Conservation (phyloP, 2,888 invertebrate genomes). For the Athalia rosae region DNA sequence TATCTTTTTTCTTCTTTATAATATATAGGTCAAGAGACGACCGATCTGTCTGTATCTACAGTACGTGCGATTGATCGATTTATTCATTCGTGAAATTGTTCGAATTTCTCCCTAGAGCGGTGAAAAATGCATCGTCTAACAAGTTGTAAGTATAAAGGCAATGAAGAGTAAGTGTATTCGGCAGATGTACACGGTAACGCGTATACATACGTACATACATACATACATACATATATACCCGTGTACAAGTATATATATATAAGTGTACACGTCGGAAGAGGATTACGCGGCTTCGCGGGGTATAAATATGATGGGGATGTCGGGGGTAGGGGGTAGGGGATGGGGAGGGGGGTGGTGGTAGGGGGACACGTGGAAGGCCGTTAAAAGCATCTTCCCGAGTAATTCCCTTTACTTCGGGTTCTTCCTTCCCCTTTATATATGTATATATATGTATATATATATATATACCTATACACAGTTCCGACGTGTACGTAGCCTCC, state of each 20-base stretch:
- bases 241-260: background rate
- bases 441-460: too few relatives aligned
- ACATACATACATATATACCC: too few relatives aligned
- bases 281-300: slow-evolving; percentile 63
- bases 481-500: slow-evolving; percentile 46
- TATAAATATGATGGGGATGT: slow-evolving; percentile 65
- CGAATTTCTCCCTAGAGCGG: slow-evolving; percentile 20
- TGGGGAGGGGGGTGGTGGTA: slow-evolving; percentile 65
- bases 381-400: slow-evolving; percentile 49
- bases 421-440: slow-evolving; percentile 36
- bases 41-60: too few relatives aligned
- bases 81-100: slow-evolving; percentile 19
- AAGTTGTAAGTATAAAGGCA: too few relatives aligned
- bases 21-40: too few relatives aligned
- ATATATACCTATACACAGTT: slow-evolving; percentile 22
- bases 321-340: slow-evolving; percentile 66
- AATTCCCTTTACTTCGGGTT: background rate
- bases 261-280: slow-evolving; percentile 50
- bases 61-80: too few relatives aligned
- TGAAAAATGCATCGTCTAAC: background rate
- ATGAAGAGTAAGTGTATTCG: too few relatives aligned
- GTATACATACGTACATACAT: too few relatives aligned
- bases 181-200: too few relatives aligned
- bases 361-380: slow-evolving; percentile 56
- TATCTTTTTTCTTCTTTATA: too few relatives aligned